Base-by-base conservation (phyloP, 2,888 invertebrate species). In the Tortrix viridana region DNA sequence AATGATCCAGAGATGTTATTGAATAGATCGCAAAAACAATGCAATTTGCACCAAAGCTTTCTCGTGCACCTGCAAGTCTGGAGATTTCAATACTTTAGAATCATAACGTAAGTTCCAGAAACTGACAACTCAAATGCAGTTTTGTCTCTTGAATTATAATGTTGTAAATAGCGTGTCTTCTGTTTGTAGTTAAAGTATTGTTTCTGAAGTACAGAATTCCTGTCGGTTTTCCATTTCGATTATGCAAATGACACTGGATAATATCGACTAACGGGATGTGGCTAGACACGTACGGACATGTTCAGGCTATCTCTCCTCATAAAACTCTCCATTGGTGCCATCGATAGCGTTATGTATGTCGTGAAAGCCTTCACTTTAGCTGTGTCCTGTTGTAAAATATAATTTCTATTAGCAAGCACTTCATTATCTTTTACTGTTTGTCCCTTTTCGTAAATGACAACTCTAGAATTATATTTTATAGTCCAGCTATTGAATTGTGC, bases 171-270 rank as follows among this genome's bases (percentile, higher is more conserved):
- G 32, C 12, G 12, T 4, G 32, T 32, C 32, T 32, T 12, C 12
- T 12, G 4, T 12, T 32, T 12, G 32, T 12, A 32, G 32, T 32
- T 32, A 32, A 32, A 32, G 32, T 32, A 32, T 32, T 32, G 32
- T 32, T 32, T 32, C 32, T 2, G 3, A 32, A 32, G 32, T 32
- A n/a, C 14, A 16, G 14, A 48, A 43, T 52, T 52, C 9, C 38
- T 38, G 38, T 52, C 53, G 22, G 53, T 22, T 22, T 37, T 69
- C 62, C 50, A 61, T 52, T 22, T 65, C 66, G 67, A 72, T 71
- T 71, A 72, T 72, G 71, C 69, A 71, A 72, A 71, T 66, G 60
- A 57, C 53, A 44, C 43, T 16, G 62, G 52, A 65, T 64, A 67
- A 65, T 67, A 66, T 67, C 65, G 66, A 20, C 56, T 54, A 52